Base-by-base conservation (phyloP, 37 sponge, comb jelly and placozoan genomes). In the Haliclona indistincta region DNA sequence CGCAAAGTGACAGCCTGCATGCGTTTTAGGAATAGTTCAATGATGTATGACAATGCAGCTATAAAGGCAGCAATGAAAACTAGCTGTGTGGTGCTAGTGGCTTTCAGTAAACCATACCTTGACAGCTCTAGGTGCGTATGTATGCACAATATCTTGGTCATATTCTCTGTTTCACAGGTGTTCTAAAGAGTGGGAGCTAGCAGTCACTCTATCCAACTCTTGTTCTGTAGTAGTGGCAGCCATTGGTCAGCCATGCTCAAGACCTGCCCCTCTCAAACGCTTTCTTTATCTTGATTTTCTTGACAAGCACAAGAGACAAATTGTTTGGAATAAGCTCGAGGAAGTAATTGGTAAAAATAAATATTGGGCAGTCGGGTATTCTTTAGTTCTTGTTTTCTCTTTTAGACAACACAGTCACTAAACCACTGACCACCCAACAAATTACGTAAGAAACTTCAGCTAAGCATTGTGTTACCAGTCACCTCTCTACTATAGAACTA, bases 261-360 rank as follows among this genome's bases (percentile, higher is more conserved):
- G 88, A 11, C 93, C 93, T 17, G 71, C 37, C 0, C 43, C 35
- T 22, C 86, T 93, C 6, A 87, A 84, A 56, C 15, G 17, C 35
- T 81, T 79, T 38, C 67, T 85, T 43, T 88, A 88, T 54, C 71
- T 93, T 62, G 88, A 93, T 66, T 93, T 84, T 42, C 74, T 85
- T 4, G 75, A 82, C 54, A 20, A 28, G 0, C 60, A 53, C 5
- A 87, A 88, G 56, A 71, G 68, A 34, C 62, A 81, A 3, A 17
- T 0, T 26, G 89, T 87, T n/a, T 81, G 84, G 89, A 36, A 63
- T 26, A 81, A 69, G 68, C 68, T 93, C 11, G 55, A 74, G 0
- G 54, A 63, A 39, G 70, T 65, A 2, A 74, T 80, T 29, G 43
- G 80, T 56, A n/a, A n/a, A n/a, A n/a, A n/a, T n/a, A n/a, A n/a